Evolutionary conservation across 2,797 vertebrate species (phyloP).

Genomic region (Labeo calbasu): DNA sequence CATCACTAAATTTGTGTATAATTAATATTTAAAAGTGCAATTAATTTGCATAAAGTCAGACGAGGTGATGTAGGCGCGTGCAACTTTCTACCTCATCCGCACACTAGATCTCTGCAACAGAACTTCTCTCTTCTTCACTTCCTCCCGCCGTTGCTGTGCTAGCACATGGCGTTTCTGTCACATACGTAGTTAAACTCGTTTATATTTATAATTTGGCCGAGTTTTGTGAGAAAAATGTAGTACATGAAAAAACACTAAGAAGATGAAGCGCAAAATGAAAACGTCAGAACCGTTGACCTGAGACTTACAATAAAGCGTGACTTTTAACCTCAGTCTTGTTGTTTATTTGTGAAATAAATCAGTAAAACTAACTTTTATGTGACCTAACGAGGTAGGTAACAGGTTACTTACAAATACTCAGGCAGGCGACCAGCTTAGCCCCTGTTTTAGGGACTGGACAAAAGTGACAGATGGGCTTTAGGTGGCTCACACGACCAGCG

Average conservation of each 20-base stretch:
- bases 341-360: neutral
- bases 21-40: too few relatives aligned
- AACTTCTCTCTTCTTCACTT: neutral
- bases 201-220: neutral
- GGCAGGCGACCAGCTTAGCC: too few relatives aligned
- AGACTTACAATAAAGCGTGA: neutral
- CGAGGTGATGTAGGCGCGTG: too few relatives aligned
- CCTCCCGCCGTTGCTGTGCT: too few relatives aligned
- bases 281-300: neutral
- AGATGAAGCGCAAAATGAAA: neutral
- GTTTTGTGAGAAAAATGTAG: neutral
- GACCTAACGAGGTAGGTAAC: slow-evolving; percentile 82
- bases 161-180: neutral
- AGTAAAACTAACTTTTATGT: too few relatives aligned
- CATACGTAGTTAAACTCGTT: neutral
- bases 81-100: neutral
- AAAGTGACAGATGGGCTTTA: too few relatives aligned
- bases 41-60: too few relatives aligned
- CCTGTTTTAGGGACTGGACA: too few relatives aligned
- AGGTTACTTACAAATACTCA: slow-evolving; percentile 48
- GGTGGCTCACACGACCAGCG: slow-evolving; percentile 86
- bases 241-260: neutral
- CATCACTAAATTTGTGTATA: too few relatives aligned
- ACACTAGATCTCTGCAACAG: slow-evolving; percentile 57
- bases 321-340: neutral